Evolutionary conservation across 2,797 vertebrate species (phyloP).

Genomic region (Tympanoctomys barrerae): DNA sequence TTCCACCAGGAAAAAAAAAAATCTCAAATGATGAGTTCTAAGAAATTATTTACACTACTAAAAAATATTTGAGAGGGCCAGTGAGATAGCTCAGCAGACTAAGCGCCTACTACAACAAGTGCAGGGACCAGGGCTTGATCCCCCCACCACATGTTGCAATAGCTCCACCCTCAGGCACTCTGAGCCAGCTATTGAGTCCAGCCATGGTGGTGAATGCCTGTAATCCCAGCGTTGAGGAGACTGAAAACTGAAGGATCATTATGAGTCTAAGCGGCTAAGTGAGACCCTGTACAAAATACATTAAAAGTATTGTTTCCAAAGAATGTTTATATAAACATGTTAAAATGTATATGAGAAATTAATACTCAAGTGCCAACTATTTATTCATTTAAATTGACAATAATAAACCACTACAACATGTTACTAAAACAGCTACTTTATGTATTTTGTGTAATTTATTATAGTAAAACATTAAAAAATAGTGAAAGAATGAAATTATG

Average conservation of each 20-base stretch:
- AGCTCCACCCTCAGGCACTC: too few species aligned
- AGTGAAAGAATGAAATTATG: background rate
- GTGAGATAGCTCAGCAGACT: too few species aligned
- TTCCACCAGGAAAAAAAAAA: too few species aligned
- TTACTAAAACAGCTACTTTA: background rate
- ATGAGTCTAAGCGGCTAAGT: too few species aligned
- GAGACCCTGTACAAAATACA: too few species aligned
- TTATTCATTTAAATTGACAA: background rate
- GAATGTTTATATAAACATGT: background rate
- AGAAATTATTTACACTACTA: background rate
- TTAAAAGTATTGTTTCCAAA: background rate
- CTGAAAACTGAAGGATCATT: too few species aligned
- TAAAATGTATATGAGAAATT: background rate
- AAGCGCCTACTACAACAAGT: too few species aligned
- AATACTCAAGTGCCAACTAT: background rate
- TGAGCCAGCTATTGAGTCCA: too few species aligned
- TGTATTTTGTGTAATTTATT: background rate
- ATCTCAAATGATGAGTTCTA: background rate
- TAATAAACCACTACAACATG: background rate
- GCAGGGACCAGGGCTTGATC: too few species aligned
- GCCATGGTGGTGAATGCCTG: too few species aligned
- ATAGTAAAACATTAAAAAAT: background rate
- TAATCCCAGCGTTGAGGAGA: too few species aligned
- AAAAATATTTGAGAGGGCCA: background rate
- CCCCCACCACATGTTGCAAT: accelerated